Evolutionary conservation across 2,888 invertebrate genomes (phyloP).

Genomic region (Steinernema hermaphroditum): DNA sequence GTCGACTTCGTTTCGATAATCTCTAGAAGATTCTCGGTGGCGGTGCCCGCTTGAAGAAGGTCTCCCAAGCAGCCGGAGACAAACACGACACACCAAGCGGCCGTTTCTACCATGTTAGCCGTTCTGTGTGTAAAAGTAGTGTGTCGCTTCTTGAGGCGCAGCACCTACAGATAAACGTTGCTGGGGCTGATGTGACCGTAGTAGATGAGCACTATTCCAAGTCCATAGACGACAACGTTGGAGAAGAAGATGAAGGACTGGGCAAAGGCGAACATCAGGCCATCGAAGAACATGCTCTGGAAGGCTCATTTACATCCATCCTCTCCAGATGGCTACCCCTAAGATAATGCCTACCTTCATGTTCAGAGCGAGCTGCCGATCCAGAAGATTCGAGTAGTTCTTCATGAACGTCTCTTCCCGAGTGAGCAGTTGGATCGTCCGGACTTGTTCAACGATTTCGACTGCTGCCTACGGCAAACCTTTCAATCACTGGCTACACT

Average conservation of each 20-base stretch:
- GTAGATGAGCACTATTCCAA: slow-evolving; percentile 36
- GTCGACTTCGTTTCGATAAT: background rate
- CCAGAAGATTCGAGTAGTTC: background rate
- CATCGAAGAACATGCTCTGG: too few species aligned
- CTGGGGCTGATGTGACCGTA: slow-evolving; percentile 19
- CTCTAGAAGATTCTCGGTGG: background rate
- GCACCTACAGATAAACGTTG: background rate
- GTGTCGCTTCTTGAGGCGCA: background rate
- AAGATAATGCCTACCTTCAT: background rate
- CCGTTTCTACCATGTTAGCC: background rate
- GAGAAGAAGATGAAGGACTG: slow-evolving; percentile 38
- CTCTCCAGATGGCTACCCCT: too few species aligned
- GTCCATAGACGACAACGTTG: slow-evolving; percentile 34
- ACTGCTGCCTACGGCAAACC: slow-evolving; percentile 58
- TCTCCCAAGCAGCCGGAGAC: background rate
- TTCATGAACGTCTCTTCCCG: background rate
- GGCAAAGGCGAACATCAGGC: slow-evolving; percentile 37
- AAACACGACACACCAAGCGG: slow-evolving; percentile 1
- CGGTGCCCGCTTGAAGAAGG: background rate
- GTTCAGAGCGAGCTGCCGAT: background rate
- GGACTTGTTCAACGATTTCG: slow-evolving; percentile 68
- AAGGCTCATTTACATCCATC: too few species aligned
- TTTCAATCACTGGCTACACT: too few species aligned
- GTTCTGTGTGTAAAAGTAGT: background rate
- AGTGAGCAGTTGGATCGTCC: slow-evolving; percentile 67